Percentiles rank a stretch among this genome's conserved stretches.
phyloP scores from a whole-genome alignment of 2,797 vertebrate genomes.

The Glyptemys insculpta region DNA sequence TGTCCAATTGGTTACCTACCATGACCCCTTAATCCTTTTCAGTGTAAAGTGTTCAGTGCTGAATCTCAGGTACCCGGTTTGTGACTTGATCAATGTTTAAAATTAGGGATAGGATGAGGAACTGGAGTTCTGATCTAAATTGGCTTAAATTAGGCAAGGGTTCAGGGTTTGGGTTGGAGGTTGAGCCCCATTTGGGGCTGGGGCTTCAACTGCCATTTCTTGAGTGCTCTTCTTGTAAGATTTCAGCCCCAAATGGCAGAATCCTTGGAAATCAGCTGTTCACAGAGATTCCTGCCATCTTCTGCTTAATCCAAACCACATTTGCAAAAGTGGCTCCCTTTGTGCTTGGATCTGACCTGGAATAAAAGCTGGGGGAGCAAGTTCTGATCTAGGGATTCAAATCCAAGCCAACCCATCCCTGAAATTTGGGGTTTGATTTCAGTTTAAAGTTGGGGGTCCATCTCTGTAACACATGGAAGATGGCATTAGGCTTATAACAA shows the following conservation, averaged over 20 bases:
- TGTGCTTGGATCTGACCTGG: neutral
- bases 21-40: neutral
- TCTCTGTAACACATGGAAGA: neutral
- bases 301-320: neutral
- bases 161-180: neutral
- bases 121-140: conserved; percentile 36
- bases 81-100: conserved; percentile 25
- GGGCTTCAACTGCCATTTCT: neutral
- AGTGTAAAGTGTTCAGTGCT: neutral
- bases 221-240: neutral
- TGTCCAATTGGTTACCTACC: neutral
- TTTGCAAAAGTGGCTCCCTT: neutral
- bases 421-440: neutral
- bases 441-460: neutral
- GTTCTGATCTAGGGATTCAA: neutral
- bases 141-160: neutral
- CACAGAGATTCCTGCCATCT: neutral
- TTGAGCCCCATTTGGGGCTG: conserved; percentile 4
- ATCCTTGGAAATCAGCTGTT: neutral
- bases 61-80: neutral
- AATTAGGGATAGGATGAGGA: conserved; percentile 17
- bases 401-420: neutral
- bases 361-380: neutral
- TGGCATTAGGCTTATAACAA: neutral
- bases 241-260: neutral